Conservation (phyloP, 2,888 invertebrate genomes). For the Eristalinus sepulchralis region DNA sequence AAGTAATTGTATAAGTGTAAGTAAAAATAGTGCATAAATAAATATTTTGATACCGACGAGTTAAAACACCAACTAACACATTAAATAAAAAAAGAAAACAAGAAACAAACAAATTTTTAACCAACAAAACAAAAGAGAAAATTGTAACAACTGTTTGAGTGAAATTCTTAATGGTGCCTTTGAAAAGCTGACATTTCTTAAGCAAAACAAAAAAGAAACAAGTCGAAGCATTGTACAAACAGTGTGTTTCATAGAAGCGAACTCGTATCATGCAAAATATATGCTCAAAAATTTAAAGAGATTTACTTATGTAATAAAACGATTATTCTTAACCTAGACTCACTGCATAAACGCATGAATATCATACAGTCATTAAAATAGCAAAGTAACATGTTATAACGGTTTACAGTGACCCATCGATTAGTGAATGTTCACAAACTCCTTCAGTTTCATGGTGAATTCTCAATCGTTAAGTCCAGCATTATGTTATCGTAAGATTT, state of each 20-base stretch:
- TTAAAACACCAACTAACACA: slow-evolving; percentile 16
- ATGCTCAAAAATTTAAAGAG: background rate
- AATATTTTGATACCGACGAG: slow-evolving; percentile 38
- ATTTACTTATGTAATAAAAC: background rate
- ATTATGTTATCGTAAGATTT: background rate
- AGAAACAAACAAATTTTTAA: background rate
- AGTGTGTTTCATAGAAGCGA: slow-evolving; percentile 14
- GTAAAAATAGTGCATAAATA: background rate
- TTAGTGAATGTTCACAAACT: background rate
- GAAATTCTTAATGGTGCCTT: slow-evolving; percentile 53
- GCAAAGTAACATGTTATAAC: background rate
- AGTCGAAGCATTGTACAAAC: slow-evolving; percentile 1
- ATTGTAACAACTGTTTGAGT: slow-evolving; percentile 38
- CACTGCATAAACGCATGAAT: background rate
- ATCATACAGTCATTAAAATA: background rate
- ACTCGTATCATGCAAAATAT: slow-evolving; percentile 26
- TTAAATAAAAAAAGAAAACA: background rate
- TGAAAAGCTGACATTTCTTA: slow-evolving; percentile 40
- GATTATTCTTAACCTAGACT: background rate
- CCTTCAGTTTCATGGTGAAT: background rate
- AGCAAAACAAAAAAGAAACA: slow-evolving; percentile 2
- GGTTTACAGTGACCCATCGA: slow-evolving; percentile 27
- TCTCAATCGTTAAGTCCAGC: background rate
- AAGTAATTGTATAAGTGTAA: background rate
- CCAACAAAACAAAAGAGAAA: background rate